These are phyloP conservation scores for Mustela lutreola DNA, from an alignment of 2,113 vertebrate species.

Conservation along the genomic window DNA sequence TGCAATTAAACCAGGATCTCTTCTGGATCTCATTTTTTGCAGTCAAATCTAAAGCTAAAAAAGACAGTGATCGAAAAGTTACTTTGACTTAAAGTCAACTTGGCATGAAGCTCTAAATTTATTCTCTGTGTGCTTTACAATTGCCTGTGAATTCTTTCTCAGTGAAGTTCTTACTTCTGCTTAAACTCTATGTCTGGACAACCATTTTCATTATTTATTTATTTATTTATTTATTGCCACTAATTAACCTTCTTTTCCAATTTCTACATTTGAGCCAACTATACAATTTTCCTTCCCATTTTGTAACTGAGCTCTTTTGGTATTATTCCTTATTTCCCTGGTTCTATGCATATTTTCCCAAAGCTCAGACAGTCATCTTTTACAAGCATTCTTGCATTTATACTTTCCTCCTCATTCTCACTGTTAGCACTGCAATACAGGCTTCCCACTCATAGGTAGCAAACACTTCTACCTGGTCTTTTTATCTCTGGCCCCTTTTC, in stretches of 20 bases:
- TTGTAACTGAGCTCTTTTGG: not conserved
- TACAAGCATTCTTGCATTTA: not conserved
- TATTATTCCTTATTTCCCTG: not conserved
- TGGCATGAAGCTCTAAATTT: not conserved
- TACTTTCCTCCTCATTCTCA: not conserved
- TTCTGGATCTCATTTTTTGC: not conserved
- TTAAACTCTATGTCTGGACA: not conserved
- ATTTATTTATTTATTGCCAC: not conserved
- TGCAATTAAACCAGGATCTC: not conserved
- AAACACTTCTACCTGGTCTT: not conserved
- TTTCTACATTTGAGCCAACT: slow-evolving; percentile 38
- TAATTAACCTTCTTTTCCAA: not conserved
- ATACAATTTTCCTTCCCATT: not conserved
- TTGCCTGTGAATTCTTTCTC: not conserved
- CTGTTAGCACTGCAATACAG: not conserved
- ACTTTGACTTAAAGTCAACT: slow-evolving; percentile 22
- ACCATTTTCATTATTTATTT: too few relatives aligned
- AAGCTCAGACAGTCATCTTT: not conserved
- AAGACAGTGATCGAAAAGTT: not conserved
- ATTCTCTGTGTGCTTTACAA: slow-evolving; percentile 7
- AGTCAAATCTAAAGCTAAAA: slow-evolving; percentile 28
- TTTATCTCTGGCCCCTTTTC: not conserved
- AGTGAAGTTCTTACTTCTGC: not conserved
- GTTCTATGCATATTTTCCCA: not conserved
- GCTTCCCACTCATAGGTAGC: not conserved